A percentile compares a stretch with the other conserved stretches of the same genome.
phyloP scores from a whole-genome alignment of 2,113 vertebrate genomes.

The Aythya baeri region DNA sequence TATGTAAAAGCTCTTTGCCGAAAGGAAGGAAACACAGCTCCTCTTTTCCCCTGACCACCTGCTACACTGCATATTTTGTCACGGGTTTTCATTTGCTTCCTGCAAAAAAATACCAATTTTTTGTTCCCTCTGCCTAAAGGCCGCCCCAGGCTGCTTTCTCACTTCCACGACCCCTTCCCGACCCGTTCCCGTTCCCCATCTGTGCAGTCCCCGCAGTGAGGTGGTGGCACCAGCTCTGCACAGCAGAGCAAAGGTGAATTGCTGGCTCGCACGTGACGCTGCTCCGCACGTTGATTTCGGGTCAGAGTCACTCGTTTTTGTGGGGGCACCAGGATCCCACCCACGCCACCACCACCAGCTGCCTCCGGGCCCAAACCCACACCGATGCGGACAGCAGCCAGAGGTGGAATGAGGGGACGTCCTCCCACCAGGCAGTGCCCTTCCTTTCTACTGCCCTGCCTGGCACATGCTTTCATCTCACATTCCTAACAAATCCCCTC shows the following conservation, averaged over 20 bases:
- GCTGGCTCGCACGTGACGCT: neutral
- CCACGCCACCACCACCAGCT: accelerated
- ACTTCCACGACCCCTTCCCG: neutral
- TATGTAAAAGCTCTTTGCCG: neutral
- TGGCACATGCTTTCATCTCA: neutral
- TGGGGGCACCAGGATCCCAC: neutral
- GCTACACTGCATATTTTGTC: neutral
- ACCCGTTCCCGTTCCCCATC: neutral
- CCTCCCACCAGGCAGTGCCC: accelerated
- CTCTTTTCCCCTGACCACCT: neutral
- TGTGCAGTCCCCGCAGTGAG: accelerated
- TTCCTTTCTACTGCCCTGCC: neutral
- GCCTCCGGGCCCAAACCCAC: neutral
- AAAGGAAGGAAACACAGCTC: too few species aligned
- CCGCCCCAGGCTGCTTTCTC: neutral
- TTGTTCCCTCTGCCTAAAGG: neutral
- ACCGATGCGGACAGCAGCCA: accelerated
- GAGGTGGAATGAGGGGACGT: accelerated
- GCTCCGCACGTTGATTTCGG: neutral
- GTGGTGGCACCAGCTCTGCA: neutral
- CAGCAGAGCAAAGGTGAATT: accelerated
- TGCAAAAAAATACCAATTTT: neutral
- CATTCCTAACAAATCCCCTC: neutral
- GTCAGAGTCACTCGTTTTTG: neutral
- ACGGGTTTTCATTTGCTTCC: neutral